Percentiles rank a stretch among this genome's conserved stretches.
Conservation (phyloP, 2,113 vertebrate genomes). For the Ciconia maguari region DNA sequence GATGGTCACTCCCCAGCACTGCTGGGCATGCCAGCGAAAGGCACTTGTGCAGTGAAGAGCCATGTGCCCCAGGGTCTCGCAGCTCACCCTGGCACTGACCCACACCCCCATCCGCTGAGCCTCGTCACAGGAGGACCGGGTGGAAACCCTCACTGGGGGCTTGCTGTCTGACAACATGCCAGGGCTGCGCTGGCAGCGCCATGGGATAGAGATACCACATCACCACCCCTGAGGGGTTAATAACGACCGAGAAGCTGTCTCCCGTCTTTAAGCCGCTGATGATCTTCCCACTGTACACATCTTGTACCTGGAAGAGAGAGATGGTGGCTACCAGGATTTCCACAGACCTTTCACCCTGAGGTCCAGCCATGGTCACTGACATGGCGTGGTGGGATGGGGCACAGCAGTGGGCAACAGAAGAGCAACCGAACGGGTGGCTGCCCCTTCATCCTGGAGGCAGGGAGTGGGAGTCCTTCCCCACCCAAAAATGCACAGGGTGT, state of each 20-base stretch:
- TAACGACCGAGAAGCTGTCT: conserved; percentile 79
- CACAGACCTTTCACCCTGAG: neutral
- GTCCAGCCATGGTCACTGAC: neutral
- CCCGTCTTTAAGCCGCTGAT: conserved; percentile 64
- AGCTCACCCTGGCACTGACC: neutral
- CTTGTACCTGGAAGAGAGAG: conserved; percentile 70
- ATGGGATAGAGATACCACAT: conserved; percentile 88
- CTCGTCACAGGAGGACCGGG: neutral
- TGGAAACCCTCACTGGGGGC: rapidly evolving
- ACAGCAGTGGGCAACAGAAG: neutral
- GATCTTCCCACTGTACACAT: conserved; percentile 72
- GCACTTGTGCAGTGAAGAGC: neutral
- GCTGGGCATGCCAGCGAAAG: neutral
- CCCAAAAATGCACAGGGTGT: neutral
- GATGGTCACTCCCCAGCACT: neutral
- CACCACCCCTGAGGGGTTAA: conserved; percentile 91
- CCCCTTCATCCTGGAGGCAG: neutral
- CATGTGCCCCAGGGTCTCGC: rapidly evolving
- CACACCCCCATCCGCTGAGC: rapidly evolving
- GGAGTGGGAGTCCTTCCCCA: neutral
- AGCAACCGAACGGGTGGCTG: neutral
- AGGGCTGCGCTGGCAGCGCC: neutral
- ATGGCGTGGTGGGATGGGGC: no score
- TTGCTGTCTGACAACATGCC: neutral
- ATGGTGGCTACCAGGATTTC: neutral